A percentile compares a stretch with the other conserved stretches of the same genome.
Evolutionary conservation across 1,140 invertebrate species (phyloP).

Genomic region (Cydia fagiglandana): DNA sequence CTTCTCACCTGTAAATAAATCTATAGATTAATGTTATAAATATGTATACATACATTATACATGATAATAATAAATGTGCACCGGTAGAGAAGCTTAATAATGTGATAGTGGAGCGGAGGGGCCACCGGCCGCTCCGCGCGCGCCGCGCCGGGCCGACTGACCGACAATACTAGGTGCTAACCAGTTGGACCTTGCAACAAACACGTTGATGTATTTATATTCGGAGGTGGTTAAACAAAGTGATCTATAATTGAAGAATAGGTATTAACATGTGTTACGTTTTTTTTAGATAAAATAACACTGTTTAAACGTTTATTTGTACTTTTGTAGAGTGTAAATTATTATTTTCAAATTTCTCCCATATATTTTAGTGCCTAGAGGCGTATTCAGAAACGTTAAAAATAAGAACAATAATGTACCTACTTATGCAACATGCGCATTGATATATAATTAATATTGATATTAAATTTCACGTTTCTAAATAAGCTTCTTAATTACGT

Average conservation of each 20-base stretch:
- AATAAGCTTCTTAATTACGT: constrained; percentile 60
- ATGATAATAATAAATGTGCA: constrained; percentile 75
- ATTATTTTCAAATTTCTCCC: constrained; percentile 67
- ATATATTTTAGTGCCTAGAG: constrained; percentile 60
- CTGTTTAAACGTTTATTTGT: constrained; percentile 70
- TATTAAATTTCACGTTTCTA: constrained; percentile 4
- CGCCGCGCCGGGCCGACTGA: constrained; percentile 57
- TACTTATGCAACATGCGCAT: background rate
- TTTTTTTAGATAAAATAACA: constrained; percentile 65
- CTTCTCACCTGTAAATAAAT: constrained; percentile 68
- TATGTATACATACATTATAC: constrained; percentile 74
- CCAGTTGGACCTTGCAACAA: constrained; percentile 71
- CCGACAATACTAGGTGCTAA: constrained; percentile 78
- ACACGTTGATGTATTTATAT: constrained; percentile 68
- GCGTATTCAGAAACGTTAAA: background rate
- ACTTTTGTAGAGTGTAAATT: constrained; percentile 70
- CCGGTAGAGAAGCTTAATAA: constrained; percentile 75
- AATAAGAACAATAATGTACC: background rate
- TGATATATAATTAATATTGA: background rate
- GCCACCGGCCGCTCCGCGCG: constrained; percentile 34
- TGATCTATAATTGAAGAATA: constrained; percentile 67
- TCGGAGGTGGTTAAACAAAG: constrained; percentile 67
- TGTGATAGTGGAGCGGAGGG: constrained; percentile 67
- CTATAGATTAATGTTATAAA: constrained; percentile 50
- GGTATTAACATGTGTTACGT: constrained; percentile 76